Percentiles rank a stretch among this genome's conserved stretches.
Conservation (phyloP, 2,888 invertebrate genomes). For the Melieria picta region DNA sequence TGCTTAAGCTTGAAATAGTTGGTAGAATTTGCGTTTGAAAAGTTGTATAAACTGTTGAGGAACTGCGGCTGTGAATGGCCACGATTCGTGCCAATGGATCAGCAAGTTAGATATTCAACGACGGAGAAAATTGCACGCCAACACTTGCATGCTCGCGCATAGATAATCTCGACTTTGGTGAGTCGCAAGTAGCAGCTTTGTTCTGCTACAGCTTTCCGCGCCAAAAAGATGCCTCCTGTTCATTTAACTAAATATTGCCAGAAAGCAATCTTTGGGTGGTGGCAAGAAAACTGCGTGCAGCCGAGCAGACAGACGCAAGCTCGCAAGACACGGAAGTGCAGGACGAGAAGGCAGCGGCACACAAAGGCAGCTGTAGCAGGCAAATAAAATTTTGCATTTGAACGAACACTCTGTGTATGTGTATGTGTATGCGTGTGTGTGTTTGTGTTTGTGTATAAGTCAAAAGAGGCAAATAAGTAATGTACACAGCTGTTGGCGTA, state of each 20-base stretch:
- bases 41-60: no score
- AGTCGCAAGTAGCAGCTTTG: no score
- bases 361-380: constrained; percentile 3
- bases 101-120: no score
- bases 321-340: neutral
- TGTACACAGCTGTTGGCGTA: neutral
- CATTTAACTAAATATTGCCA: constrained; percentile 14
- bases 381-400: constrained; percentile 51
- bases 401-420: constrained; percentile 51
- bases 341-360: constrained; percentile 17
- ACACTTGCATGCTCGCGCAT: no score
- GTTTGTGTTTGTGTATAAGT: neutral
- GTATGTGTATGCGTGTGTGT: neutral
- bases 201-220: no score
- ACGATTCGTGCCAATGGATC: no score
- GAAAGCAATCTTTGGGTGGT: neutral
- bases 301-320: neutral
- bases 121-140: no score
- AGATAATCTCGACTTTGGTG: no score
- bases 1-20: no score
- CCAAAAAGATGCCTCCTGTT: constrained; percentile 13
- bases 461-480: neutral
- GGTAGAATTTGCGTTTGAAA: no score
- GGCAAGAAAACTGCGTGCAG: constrained; percentile 2
- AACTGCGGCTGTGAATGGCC: no score